Conservation (phyloP, 1,140 invertebrate species). For the Lordiphosa mommai region DNA sequence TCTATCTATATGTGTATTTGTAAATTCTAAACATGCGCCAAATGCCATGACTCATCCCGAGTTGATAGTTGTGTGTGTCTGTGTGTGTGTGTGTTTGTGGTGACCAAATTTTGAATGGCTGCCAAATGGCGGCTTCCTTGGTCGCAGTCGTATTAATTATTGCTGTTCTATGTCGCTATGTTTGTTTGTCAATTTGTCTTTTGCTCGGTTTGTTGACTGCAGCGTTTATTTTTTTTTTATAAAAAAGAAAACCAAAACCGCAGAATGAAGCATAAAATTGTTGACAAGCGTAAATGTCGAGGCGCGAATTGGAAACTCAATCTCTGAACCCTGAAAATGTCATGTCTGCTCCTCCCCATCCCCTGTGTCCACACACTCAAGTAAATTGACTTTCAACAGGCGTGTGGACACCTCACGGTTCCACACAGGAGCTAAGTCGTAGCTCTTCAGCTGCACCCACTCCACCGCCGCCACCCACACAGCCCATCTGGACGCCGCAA, state of each 20-base stretch:
- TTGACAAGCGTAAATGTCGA: constrained; percentile 70
- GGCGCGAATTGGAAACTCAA: constrained; percentile 43
- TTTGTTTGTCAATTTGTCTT: constrained; percentile 78
- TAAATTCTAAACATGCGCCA: constrained; percentile 75
- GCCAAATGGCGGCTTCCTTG: constrained; percentile 76
- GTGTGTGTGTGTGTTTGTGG: constrained; percentile 31
- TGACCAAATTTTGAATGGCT: constrained; percentile 68
- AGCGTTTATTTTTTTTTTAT: constrained; percentile 49
- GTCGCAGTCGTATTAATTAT: constrained; percentile 72
- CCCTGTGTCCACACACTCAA: constrained; percentile 1
- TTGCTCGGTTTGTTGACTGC: constrained; percentile 69
- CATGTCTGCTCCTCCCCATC: constrained; percentile 29
- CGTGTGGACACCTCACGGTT: constrained; percentile 75
- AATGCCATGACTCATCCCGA: constrained; percentile 62
- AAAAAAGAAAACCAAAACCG: constrained; percentile 10
- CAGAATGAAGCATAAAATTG: constrained; percentile 56
- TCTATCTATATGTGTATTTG: constrained; percentile 45
- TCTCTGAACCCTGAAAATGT: constrained; percentile 68
- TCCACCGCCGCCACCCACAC: constrained; percentile 82
- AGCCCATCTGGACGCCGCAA: constrained; percentile 85
- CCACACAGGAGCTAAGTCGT: constrained; percentile 52
- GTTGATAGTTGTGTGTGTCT: constrained; percentile 10
- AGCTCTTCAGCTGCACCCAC: constrained; percentile 55
- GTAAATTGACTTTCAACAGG: constrained; percentile 46
- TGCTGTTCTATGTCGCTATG: constrained; percentile 73